Percentiles rank a stretch among this genome's conserved stretches.
phyloP scores from a whole-genome alignment of 2,888 invertebrate genomes.

The Megalurothrips usitatus region DNA sequence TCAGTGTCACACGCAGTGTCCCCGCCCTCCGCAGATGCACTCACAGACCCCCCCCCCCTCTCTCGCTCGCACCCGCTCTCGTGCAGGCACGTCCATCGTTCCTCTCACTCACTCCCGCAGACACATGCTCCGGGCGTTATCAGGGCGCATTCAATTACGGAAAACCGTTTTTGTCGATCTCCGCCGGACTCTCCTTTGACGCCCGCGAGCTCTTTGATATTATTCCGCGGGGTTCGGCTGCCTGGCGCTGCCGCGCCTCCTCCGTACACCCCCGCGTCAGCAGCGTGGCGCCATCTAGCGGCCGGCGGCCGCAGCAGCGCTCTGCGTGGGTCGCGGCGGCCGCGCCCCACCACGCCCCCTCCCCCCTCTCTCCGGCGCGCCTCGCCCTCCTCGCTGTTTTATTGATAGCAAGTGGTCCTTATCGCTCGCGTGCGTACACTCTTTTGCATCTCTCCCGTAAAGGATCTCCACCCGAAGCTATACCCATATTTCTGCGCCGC shows the following conservation, averaged over 20 bases:
- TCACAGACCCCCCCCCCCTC: neutral
- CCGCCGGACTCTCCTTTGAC: neutral
- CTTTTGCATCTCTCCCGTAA: no score
- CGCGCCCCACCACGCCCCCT: neutral
- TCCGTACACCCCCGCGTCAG: neutral
- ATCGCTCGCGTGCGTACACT: no score
- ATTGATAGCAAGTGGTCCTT: constrained; percentile 10
- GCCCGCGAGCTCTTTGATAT: neutral
- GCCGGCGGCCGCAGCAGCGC: neutral
- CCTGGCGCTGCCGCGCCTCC: neutral
- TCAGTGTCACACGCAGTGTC: neutral
- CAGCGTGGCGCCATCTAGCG: constrained; percentile 12
- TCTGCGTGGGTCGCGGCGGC: neutral
- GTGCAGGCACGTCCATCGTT: neutral
- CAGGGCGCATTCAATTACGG: neutral
- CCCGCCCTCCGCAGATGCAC: neutral
- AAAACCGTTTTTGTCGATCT: neutral
- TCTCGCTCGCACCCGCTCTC: neutral
- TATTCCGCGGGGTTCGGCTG: neutral
- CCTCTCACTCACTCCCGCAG: neutral
- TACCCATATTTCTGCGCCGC: no score
- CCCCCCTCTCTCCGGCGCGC: neutral
- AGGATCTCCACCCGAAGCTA: no score
- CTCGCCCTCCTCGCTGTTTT: neutral
- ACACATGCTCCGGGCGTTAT: neutral